Conservation (phyloP, 2,113 vertebrate genomes). For the Menidia beryllina region DNA sequence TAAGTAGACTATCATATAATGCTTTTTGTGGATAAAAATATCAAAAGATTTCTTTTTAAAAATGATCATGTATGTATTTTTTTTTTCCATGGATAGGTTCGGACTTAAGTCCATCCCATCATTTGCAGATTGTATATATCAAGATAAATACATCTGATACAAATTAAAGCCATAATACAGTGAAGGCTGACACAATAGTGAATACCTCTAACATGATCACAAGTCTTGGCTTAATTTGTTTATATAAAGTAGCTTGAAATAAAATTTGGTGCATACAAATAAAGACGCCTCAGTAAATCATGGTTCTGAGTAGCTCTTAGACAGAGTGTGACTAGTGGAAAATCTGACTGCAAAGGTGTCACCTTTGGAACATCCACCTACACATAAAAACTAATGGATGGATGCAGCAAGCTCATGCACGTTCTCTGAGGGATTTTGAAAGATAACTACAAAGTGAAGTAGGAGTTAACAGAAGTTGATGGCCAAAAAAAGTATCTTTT, state of each 20-base stretch:
- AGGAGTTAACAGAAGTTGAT: slow-evolving; percentile 42
- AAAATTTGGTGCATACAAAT: too few species aligned
- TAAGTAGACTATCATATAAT: too few species aligned
- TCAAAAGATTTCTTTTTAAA: too few species aligned
- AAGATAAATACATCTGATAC: too few species aligned
- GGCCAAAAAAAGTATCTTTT: slow-evolving; percentile 38
- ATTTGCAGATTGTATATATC: too few species aligned
- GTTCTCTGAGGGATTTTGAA: slow-evolving; percentile 46
- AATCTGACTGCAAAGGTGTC: slow-evolving; percentile 30
- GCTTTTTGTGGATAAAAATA: too few species aligned
- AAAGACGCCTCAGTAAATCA: not conserved
- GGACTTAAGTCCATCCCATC: slow-evolving; percentile 53
- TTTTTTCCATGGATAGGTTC: slow-evolving; percentile 45
- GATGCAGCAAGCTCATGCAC: slow-evolving; percentile 42
- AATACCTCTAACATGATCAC: too few species aligned
- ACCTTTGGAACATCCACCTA: slow-evolving; percentile 45
- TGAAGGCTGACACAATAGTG: too few species aligned
- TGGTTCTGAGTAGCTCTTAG: slow-evolving; percentile 22
- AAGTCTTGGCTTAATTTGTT: too few species aligned
- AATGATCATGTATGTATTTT: slow-evolving; percentile 9
- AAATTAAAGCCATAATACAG: too few species aligned
- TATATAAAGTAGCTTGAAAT: too few species aligned
- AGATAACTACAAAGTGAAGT: slow-evolving; percentile 39
- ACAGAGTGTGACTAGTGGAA: slow-evolving; percentile 21
- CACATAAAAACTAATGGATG: slow-evolving; percentile 33